Base-by-base conservation (phyloP, 2,888 invertebrate species). In the Synergus itoensis region DNA sequence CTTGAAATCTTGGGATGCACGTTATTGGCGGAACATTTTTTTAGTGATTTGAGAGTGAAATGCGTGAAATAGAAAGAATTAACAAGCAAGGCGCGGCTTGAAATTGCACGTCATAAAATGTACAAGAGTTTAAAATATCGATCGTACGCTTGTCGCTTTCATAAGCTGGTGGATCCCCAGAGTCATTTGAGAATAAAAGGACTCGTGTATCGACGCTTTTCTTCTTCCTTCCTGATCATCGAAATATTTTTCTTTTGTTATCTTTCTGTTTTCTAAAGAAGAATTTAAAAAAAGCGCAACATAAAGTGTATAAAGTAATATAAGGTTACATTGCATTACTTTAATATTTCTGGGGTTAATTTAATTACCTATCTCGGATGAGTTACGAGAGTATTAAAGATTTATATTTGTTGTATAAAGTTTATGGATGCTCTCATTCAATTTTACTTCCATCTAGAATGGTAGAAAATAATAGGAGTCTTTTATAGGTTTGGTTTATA, bases 91-190 rank as follows among this genome's bases (percentile, higher is more conserved):
- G 8, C 45, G 69, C 69, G 28, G 69, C 48, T 48, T n/a, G 48
- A 48, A 69, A 48, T 69, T 48, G 69, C 69, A 69, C 14, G 53
- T 12, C 53, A 73, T 73, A 40, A 73, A 57, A 73, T 40, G 65
- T 18, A 41, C 53, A 21, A 53, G 53, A 73, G 73, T 73, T 73
- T 73, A 73, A 73, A 73, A 57, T 73, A 73, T 73, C 73, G 73
- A 73, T n/a, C 73, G 53, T n/a, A 53, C n/a, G 36, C 28, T 69
- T n/a, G n/a, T n/a, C n/a, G 73, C 53, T 53, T 40, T 53, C 40
- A 73, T 73, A 57, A 73, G 53, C 18, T 28, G 73, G 18, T 40
- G 53, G 12, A 57, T 57, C 73, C 53, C 48, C 21, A 16, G 45
- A 69, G 45, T 48, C 48, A 48, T 45, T 48, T 69, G 4, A 48